A percentile compares a stretch with the other conserved stretches of the same genome.
Conservation (phyloP, 1,140 invertebrate species). For the Sitophilus oryzae region DNA sequence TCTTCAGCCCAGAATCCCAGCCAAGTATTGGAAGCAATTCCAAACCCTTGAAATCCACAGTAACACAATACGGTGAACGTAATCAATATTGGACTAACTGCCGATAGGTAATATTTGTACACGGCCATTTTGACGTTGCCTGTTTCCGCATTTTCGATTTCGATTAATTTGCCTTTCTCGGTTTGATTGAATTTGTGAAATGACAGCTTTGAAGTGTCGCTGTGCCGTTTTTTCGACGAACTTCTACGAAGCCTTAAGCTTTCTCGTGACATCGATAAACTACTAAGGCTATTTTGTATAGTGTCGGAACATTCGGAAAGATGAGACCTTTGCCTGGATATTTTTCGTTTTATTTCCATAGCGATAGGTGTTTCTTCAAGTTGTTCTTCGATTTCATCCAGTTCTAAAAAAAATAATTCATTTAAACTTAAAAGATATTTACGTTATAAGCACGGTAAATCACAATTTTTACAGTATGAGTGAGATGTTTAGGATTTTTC, state of each 20-base stretch:
- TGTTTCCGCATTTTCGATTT: conserved; percentile 81
- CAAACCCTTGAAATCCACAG: conserved; percentile 66
- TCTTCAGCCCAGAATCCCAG: conserved; percentile 76
- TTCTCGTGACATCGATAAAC: not conserved
- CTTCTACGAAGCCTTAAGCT: conserved; percentile 9
- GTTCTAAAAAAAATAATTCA: conserved; percentile 47
- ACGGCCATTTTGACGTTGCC: conserved; percentile 83
- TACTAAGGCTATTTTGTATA: conserved; percentile 17
- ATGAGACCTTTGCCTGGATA: conserved; percentile 51
- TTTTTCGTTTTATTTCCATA: conserved; percentile 58
- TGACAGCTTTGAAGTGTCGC: conserved; percentile 11
- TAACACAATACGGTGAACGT: conserved; percentile 74
- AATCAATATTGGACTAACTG: conserved; percentile 69
- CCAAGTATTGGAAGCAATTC: conserved; percentile 89
- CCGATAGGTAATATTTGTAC: conserved; percentile 82
- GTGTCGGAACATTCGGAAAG: conserved; percentile 55
- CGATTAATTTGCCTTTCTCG: conserved; percentile 64
- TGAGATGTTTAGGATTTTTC: too few relatives aligned
- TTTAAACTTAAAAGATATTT: not conserved
- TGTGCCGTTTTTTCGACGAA: conserved; percentile 28
- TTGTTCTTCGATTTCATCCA: conserved; percentile 69
- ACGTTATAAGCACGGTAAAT: too few relatives aligned
- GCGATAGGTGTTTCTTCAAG: conserved; percentile 62
- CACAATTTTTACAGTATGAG: too few relatives aligned
- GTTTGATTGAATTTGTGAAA: conserved; percentile 33